phyloP scores from a whole-genome alignment of 92 coral and sea anemone species.

The Umimayanthus kanabou region DNA sequence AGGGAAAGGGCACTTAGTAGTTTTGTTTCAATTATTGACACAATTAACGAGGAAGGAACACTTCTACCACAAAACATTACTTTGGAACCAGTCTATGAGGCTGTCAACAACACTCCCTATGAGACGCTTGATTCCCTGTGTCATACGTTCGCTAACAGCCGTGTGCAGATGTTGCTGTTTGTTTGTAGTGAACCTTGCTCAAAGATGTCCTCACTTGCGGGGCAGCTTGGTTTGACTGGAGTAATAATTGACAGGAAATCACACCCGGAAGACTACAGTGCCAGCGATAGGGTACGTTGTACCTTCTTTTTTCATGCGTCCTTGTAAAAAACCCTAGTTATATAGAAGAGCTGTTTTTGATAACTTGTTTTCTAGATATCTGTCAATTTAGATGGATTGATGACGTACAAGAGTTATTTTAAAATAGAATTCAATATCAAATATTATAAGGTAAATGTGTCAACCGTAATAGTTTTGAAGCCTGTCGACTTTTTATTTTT shows the following conservation, averaged over 20 bases:
- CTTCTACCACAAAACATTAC: slow-evolving; percentile 19
- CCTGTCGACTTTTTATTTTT: too few relatives aligned
- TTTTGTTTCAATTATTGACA: slow-evolving; percentile 18
- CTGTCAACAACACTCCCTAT: slow-evolving; percentile 15
- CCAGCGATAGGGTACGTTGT: not conserved
- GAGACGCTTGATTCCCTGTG: slow-evolving; percentile 19
- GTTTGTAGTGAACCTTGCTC: slow-evolving; percentile 35
- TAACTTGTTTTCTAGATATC: too few relatives aligned
- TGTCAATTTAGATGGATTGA: too few relatives aligned
- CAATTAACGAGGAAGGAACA: slow-evolving; percentile 3
- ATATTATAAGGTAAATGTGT: too few relatives aligned
- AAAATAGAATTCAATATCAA: too few relatives aligned
- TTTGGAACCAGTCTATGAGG: slow-evolving; percentile 13
- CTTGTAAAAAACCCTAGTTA: too few relatives aligned
- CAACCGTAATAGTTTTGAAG: too few relatives aligned
- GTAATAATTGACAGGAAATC: slow-evolving; percentile 14
- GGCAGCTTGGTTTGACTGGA: slow-evolving; percentile 29
- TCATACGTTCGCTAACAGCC: slow-evolving; percentile 6
- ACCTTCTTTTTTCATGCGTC: not conserved
- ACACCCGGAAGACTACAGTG: not conserved
- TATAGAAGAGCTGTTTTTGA: too few relatives aligned
- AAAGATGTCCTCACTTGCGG: slow-evolving; percentile 25
- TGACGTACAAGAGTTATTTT: too few relatives aligned
- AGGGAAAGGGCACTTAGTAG: not conserved
- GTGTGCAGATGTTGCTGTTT: slow-evolving; percentile 22